A percentile compares a stretch with the other conserved stretches of the same genome.
Conservation (phyloP, 2,888 invertebrate genomes). For the Argyresthia goedartella region DNA sequence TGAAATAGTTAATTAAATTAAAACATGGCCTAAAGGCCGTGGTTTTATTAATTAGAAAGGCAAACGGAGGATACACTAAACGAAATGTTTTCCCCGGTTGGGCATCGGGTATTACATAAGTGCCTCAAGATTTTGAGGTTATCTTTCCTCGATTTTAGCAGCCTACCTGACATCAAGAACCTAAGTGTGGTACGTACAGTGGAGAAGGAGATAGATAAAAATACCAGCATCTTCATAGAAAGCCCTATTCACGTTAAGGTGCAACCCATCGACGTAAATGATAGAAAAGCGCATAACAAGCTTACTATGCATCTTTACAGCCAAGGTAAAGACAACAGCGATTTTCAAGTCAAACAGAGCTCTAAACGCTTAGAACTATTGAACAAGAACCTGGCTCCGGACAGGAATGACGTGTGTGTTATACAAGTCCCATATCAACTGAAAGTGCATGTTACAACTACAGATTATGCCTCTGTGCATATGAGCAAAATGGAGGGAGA, state of each 20-base stretch:
- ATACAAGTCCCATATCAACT: constrained; percentile 62
- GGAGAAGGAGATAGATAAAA: constrained; percentile 58
- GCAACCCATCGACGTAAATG: constrained; percentile 57
- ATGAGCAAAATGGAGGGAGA: constrained; percentile 52
- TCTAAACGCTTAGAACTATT: constrained; percentile 57
- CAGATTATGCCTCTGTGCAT: constrained; percentile 53
- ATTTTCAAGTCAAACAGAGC: constrained; percentile 61
- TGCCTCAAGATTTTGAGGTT: constrained; percentile 67
- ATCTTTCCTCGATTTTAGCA: constrained; percentile 51
- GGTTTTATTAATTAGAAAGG: background rate
- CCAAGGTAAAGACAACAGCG: constrained; percentile 49
- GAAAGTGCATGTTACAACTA: constrained; percentile 53
- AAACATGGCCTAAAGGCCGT: background rate
- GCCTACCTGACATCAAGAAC: constrained; percentile 52
- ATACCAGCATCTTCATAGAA: constrained; percentile 59
- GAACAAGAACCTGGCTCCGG: constrained; percentile 49
- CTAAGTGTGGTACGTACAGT: constrained; percentile 57
- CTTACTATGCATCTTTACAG: constrained; percentile 60
- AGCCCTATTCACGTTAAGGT: constrained; percentile 65
- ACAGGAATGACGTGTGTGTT: constrained; percentile 55
- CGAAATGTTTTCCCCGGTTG: constrained; percentile 48
- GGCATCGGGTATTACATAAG: constrained; percentile 53
- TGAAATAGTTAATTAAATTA: constrained; percentile 5
- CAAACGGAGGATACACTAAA: background rate
- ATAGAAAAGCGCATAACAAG: constrained; percentile 52